Evolutionary conservation across 2,797 vertebrate species (phyloP).

Genomic region (Neosalanx taihuensis): DNA sequence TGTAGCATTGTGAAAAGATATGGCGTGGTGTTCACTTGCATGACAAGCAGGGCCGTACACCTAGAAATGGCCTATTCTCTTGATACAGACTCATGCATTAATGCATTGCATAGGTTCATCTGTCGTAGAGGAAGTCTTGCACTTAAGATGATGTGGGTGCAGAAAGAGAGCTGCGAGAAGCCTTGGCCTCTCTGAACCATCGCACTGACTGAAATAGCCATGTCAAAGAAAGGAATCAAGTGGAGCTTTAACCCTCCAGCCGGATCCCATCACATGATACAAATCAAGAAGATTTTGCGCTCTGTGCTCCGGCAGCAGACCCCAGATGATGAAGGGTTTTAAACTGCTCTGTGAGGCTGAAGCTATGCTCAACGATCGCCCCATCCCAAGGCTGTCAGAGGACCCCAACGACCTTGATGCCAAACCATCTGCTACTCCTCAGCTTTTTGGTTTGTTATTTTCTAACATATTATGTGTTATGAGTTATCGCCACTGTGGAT

Average conservation of each 20-base stretch:
- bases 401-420: too few relatives aligned
- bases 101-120: not conserved
- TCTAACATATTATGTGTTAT: too few relatives aligned
- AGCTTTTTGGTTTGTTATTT: too few relatives aligned
- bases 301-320: conserved; percentile 8
- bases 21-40: conserved; percentile 11
- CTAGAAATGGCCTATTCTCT: not conserved
- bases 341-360: not conserved
- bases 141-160: not conserved
- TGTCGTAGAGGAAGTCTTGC: too few relatives aligned
- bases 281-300: conserved; percentile 5
- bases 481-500: too few relatives aligned
- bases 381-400: too few relatives aligned
- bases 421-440: too few relatives aligned
- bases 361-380: too few relatives aligned
- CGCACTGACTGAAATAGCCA: too few relatives aligned
- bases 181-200: too few relatives aligned
- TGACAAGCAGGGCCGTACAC: conserved; percentile 6
- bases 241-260: not conserved
- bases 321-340: not conserved
- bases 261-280: not conserved
- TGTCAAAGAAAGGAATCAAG: not conserved
- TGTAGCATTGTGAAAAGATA: conserved; percentile 4
- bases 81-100: not conserved
- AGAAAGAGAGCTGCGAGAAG: not conserved